These are phyloP conservation scores for Drosophila guanche DNA, from an alignment of 1,140 invertebrate species.

Conservation along the genomic window DNA sequence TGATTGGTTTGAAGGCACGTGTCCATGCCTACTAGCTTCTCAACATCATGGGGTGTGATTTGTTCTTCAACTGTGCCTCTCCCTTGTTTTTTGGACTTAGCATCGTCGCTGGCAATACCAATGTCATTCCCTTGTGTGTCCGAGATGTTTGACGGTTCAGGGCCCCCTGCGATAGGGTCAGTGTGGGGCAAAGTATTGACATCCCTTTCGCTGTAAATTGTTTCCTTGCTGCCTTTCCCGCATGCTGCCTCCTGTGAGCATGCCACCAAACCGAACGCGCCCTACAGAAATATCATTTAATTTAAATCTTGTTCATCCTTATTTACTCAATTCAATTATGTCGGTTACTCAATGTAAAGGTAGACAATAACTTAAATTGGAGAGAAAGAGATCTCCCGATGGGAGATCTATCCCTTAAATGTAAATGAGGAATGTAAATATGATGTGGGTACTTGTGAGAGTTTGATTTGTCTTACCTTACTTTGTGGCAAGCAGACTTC, in stretches of 20 bases:
- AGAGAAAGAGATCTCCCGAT: too few species aligned
- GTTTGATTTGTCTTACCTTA: constrained; percentile 21
- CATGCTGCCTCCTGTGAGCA: constrained; percentile 4
- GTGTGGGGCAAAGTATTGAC: background rate
- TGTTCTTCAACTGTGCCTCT: background rate
- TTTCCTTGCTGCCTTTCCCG: constrained; percentile 15
- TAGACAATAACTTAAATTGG: too few species aligned
- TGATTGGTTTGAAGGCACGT: background rate
- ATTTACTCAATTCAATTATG: constrained; percentile 11
- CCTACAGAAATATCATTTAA: constrained; percentile 57
- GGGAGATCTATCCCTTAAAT: too few species aligned
- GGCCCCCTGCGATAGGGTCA: background rate
- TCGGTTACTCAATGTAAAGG: too few species aligned
- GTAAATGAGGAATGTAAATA: too few species aligned
- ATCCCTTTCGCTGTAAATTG: constrained; percentile 20
- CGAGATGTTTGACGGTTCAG: constrained; percentile 1
- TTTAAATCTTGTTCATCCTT: constrained; percentile 48
- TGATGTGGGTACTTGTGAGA: too few species aligned
- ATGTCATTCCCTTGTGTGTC: constrained; percentile 28
- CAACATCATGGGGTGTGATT: background rate
- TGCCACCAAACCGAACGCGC: constrained; percentile 16
- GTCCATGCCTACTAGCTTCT: constrained; percentile 2
- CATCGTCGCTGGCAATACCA: constrained; percentile 11
- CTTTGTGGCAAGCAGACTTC: background rate
- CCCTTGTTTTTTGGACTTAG: constrained; percentile 4